Evolutionary conservation across 2,797 vertebrate genomes (phyloP), one percentile per base, ranked within the genome.

Genomic region (Lithobates pipiens): DNA sequence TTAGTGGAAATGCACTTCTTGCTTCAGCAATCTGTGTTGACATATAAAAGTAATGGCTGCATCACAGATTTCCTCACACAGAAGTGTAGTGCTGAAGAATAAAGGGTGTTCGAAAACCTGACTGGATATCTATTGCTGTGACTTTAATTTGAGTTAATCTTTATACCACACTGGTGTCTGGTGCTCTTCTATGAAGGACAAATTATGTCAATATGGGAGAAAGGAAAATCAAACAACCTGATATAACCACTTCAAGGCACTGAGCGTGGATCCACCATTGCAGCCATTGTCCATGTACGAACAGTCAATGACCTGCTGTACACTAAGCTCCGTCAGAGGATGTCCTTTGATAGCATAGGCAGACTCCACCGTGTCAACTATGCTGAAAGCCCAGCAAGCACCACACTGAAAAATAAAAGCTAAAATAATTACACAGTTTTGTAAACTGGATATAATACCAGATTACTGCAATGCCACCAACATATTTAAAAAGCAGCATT

Each of bases 281-380:
- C 98, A 98, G 84, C 97, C 97, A 0, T 89, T 68, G 44, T 97
- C 96, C 36, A 85, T 91, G 82, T 93, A 96, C 0, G 96, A 97
- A 69, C 98, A 99, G 89, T 99, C 97, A 69, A 98, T 91, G 88
- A 99, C 94, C 88, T 99, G 97, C 92, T 99, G 97, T 5, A 97
- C 96, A 0, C 97, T 99, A 29, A 98, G 95, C 29, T 93, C 90
- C 89, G 94, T 90, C 88, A 97, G 89, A 10, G 79, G 90, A 0
- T 92, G 89, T 86, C 93, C 91, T 83, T 91, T 90, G 36, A 95
- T 96, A 11, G 96, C 96, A 73, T 89, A 90, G 9, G 90, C 95
- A 0, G 97, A 95, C 88, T 98, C 96, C 70, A 96, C 85, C 0
- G 95, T 93, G 18, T 95, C 95, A 0, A 98, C 97, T 63, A 97